Evolutionary conservation across 1,140 invertebrate species (phyloP).

Genomic region (Atta texana): DNA sequence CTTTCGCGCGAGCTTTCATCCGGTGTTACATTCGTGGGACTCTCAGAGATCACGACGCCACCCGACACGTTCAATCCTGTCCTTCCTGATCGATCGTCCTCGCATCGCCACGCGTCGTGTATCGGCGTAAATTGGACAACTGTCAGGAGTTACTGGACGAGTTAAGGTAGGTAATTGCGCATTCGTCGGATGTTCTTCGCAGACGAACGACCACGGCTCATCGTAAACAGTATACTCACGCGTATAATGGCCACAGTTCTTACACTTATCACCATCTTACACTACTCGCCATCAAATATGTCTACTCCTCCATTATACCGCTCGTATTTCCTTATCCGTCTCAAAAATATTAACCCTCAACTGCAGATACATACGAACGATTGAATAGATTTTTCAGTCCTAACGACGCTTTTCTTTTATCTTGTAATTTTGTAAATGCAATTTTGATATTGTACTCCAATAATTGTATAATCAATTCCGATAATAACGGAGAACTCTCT

Average conservation of each 20-base stretch:
- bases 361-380: background rate
- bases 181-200: constrained; percentile 38
- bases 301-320: constrained; percentile 23
- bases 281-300: constrained; percentile 25
- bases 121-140: constrained; percentile 55
- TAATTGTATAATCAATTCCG: background rate
- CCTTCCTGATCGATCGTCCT: constrained; percentile 41
- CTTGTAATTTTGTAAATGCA: background rate
- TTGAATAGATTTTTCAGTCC: background rate
- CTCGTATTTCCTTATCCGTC: constrained; percentile 41
- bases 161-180: constrained; percentile 60
- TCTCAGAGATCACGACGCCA: background rate
- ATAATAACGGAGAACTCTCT: background rate
- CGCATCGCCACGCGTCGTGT: constrained; percentile 42
- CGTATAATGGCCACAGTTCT: constrained; percentile 32
- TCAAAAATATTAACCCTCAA: background rate
- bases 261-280: constrained; percentile 24
- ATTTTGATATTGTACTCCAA: background rate
- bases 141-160: constrained; percentile 27
- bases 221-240: constrained; percentile 51
- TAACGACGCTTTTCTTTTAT: background rate
- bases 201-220: constrained; percentile 27
- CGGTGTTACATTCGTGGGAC: constrained; percentile 1
- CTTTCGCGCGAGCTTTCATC: background rate
- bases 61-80: constrained; percentile 22